Conservation (phyloP, 1,140 invertebrate genomes). For the Bilobella aurantiaca region DNA sequence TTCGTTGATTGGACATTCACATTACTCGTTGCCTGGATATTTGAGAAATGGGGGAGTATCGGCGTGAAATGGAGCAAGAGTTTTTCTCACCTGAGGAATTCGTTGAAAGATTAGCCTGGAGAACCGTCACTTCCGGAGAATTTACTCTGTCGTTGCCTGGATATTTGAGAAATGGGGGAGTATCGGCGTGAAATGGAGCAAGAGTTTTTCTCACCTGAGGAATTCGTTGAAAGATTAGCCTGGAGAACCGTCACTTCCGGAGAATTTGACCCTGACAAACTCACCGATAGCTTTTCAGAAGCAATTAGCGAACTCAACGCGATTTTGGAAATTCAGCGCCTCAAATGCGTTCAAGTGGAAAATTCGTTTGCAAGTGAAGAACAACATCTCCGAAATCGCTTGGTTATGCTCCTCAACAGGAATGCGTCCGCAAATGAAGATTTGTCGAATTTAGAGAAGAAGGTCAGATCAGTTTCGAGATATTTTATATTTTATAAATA, state of each 20-base stretch:
- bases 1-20: too few species aligned
- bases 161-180: conserved; percentile 30
- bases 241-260: conserved; percentile 77
- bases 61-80: conserved; percentile 52
- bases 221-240: conserved; percentile 92
- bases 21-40: too few species aligned
- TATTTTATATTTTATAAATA: too few species aligned
- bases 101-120: conserved; percentile 90
- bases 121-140: conserved; percentile 64
- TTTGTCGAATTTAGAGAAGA: conserved; percentile 72
- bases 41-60: conserved; percentile 30
- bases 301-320: conserved; percentile 25
- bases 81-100: conserved; percentile 95
- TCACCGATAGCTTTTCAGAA: conserved; percentile 48
- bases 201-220: conserved; percentile 93
- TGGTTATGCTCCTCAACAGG: conserved; percentile 39
- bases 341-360: conserved; percentile 50
- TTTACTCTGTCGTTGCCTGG: too few species aligned
- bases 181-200: conserved; percentile 41
- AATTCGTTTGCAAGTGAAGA: conserved; percentile 69
- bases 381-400: conserved; percentile 25
- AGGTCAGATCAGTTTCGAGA: conserved; percentile 52
- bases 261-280: conserved; percentile 60
- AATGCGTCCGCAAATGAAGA: conserved; percentile 65
- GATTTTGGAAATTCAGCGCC: conserved; percentile 28